A percentile compares a stretch with the other conserved stretches of the same genome.
Conservation (phyloP, 2,113 vertebrate species). For the Mobula hypostoma region DNA sequence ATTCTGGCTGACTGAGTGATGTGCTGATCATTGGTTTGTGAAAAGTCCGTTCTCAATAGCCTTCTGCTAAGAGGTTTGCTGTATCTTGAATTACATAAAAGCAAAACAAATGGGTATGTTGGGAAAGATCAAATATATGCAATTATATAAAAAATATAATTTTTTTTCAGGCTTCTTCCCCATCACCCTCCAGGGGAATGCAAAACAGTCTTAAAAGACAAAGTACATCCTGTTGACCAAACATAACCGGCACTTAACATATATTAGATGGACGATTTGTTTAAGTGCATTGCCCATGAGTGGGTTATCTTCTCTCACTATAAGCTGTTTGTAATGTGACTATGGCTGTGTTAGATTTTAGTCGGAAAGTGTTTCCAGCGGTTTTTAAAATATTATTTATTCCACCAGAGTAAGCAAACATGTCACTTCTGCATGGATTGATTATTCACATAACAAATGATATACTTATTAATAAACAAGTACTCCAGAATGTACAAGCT, state of each 20-base stretch:
- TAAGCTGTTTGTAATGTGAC: background rate
- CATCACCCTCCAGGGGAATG: background rate
- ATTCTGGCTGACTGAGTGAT: background rate
- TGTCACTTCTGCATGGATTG: background rate
- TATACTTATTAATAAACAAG: constrained; percentile 3
- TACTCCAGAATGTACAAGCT: background rate
- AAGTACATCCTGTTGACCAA: background rate
- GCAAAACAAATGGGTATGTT: background rate
- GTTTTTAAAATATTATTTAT: constrained; percentile 3
- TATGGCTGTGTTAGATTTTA: background rate
- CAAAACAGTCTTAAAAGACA: background rate
- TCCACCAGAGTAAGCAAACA: constrained; percentile 2
- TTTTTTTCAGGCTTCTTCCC: background rate
- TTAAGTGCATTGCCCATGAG: background rate
- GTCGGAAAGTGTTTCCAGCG: background rate
- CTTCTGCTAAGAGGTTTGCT: background rate
- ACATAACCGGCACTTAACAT: background rate
- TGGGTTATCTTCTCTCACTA: background rate
- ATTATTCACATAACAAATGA: constrained; percentile 22
- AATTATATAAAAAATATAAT: background rate
- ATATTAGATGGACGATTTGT: constrained; percentile 5
- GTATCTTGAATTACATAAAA: background rate
- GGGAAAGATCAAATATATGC: background rate
- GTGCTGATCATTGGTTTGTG: no score
- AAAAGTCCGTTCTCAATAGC: background rate